Base-by-base conservation (phyloP, 2,797 vertebrate species). In the Podargus strigoides region DNA sequence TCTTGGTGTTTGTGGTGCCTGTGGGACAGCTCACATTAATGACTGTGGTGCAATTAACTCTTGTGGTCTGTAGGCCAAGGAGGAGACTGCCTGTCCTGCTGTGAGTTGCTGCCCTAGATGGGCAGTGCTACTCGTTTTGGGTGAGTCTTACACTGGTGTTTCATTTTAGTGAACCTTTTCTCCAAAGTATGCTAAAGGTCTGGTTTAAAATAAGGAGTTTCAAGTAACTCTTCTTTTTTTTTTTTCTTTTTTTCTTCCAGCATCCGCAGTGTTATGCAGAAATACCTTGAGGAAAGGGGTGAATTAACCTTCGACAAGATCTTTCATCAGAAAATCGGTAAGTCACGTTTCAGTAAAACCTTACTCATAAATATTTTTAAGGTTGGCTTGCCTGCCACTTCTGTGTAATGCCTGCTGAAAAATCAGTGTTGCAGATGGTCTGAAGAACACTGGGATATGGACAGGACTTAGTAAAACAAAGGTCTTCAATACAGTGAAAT, bases 261-360 rank as follows among this genome's bases (percentile, higher is more conserved):
- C 55, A 99, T 99, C 97, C 99, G 99, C 96, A 99, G 99, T 26
- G 99, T 99, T 95, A 99, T 99, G 99, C 99, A 99, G 98, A 99
- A 99, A 95, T 99, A 99, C 95, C 98, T 99, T 8, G 98, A 98
- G 95, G 99, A 99, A 89, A 98, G 99, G 96, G 98, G 99, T 28
- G 99, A 99, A 96, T 97, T 99, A 92, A 98, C 99, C 49, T 99
- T 99, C 3, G 99, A 99, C 98, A 99, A 99, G 98, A 99, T 99
- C 92, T 99, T 99, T 98, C 98, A 99, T 96, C 99, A 99, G 98
- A 99, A 98, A 97, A 99, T 99, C 27, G 99, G 99, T 99, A 93
- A 98, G 98, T 97, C 94, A 0, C 9, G 4, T 32, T 56, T 67
- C 15, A 87, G 1, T 34, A 10, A 67, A 50, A 30, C 8, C 21